These are phyloP conservation scores for Characodon lateralis DNA, from an alignment of 2,797 vertebrate species.

Conservation along the genomic window DNA sequence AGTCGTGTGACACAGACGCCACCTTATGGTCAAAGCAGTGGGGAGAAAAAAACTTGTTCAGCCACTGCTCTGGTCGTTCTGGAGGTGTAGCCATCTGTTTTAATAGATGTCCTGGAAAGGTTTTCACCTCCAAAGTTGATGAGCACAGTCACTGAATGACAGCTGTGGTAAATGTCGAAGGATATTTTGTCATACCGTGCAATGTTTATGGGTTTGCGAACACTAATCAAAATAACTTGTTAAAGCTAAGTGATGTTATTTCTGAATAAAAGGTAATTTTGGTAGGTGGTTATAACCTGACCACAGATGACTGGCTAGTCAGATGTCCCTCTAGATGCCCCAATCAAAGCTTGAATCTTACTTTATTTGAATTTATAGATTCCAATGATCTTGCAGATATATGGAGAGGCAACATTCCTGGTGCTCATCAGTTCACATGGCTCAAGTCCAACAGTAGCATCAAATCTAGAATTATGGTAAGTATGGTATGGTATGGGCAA, in stretches of 20 bases:
- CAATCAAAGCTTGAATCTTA: not conserved
- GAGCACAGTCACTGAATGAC: too few species aligned
- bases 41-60: not conserved
- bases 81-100: too few species aligned
- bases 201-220: too few species aligned
- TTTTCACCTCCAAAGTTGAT: too few species aligned
- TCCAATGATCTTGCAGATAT: not conserved
- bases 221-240: too few species aligned
- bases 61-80: too few species aligned
- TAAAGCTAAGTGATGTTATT: too few species aligned
- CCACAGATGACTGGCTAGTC: not conserved
- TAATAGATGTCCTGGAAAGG: too few species aligned
- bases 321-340: not conserved
- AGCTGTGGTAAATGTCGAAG: too few species aligned
- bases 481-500: not conserved
- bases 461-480: not conserved
- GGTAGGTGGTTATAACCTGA: not conserved
- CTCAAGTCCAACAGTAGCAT: not conserved
- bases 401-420: not conserved
- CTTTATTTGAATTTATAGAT: not conserved
- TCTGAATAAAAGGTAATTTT: not conserved
- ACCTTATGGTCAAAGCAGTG: not conserved
- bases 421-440: not conserved
- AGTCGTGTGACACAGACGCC: too few species aligned
- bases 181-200: too few species aligned